Conservation (phyloP, 2,888 invertebrate species). For the Endotricha flammealis region DNA sequence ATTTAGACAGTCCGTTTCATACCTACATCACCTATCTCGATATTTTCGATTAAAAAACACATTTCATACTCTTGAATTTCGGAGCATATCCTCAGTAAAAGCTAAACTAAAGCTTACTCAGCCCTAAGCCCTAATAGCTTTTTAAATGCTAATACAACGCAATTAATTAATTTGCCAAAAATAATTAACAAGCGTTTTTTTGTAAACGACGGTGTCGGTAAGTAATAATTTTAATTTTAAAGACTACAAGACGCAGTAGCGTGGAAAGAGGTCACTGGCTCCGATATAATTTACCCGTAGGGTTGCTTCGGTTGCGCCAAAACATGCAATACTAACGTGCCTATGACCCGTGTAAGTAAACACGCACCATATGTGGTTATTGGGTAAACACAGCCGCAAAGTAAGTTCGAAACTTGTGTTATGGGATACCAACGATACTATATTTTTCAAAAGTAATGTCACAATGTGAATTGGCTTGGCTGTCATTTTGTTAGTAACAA, state of each 20-base stretch:
- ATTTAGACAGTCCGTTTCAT: too few relatives aligned
- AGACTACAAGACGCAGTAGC: constrained; percentile 13
- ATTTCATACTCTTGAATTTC: too few relatives aligned
- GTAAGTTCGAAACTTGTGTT: too few relatives aligned
- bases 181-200: constrained; percentile 2
- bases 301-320: constrained; percentile 19
- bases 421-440: too few relatives aligned
- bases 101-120: too few relatives aligned
- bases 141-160: background rate
- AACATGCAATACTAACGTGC: constrained; percentile 17
- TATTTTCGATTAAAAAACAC: too few relatives aligned
- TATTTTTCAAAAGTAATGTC: too few relatives aligned
- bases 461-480: too few relatives aligned
- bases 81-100: too few relatives aligned
- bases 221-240: constrained; percentile 12
- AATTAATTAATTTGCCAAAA: background rate
- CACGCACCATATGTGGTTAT: constrained; percentile 6
- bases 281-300: constrained; percentile 21
- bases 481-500: too few relatives aligned
- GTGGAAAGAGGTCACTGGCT: constrained; percentile 26
- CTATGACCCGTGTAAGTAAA: constrained; percentile 7
- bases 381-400: too few relatives aligned
- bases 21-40: too few relatives aligned
- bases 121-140: background rate
- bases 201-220: constrained; percentile 1